Conservation (phyloP, 2,888 invertebrate genomes). For the Agrochola lychnidis region DNA sequence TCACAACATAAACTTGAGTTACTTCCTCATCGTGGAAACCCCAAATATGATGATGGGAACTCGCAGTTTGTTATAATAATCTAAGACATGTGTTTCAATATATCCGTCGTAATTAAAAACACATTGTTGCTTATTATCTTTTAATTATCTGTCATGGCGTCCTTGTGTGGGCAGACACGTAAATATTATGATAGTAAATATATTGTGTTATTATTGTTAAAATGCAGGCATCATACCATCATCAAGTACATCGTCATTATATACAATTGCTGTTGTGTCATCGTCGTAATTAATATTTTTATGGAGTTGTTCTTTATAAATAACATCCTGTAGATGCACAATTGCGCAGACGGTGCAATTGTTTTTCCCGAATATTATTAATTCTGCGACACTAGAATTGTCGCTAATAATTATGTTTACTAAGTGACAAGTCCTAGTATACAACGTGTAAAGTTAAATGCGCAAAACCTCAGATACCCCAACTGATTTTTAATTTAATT, state of each 20-base stretch:
- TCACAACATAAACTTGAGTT: background rate
- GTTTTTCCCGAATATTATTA: conserved; percentile 2
- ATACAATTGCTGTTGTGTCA: conserved; percentile 40
- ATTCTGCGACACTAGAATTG: background rate
- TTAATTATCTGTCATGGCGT: conserved; percentile 33
- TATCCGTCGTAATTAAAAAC: conserved; percentile 56
- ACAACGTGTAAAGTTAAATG: too few relatives aligned
- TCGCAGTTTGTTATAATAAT: conserved; percentile 21
- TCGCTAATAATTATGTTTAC: background rate
- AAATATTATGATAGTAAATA: conserved; percentile 41
- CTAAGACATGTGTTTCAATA: conserved; percentile 38
- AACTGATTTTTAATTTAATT: too few relatives aligned
- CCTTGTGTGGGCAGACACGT: conserved; percentile 30
- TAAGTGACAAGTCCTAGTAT: background rate
- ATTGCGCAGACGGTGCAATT: conserved; percentile 3
- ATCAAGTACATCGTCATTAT: conserved; percentile 40
- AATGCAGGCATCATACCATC: conserved; percentile 35
- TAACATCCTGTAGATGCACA: conserved; percentile 5
- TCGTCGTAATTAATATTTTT: conserved; percentile 30
- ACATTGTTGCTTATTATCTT: conserved; percentile 53
- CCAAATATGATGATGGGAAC: conserved; percentile 33
- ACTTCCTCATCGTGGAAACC: conserved; percentile 23
- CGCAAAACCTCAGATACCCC: too few relatives aligned
- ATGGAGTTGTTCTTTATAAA: background rate
- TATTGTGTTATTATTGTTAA: conserved; percentile 18